Evolutionary conservation across 2,888 invertebrate species (phyloP).

Genomic region (Leuctra nigra): DNA sequence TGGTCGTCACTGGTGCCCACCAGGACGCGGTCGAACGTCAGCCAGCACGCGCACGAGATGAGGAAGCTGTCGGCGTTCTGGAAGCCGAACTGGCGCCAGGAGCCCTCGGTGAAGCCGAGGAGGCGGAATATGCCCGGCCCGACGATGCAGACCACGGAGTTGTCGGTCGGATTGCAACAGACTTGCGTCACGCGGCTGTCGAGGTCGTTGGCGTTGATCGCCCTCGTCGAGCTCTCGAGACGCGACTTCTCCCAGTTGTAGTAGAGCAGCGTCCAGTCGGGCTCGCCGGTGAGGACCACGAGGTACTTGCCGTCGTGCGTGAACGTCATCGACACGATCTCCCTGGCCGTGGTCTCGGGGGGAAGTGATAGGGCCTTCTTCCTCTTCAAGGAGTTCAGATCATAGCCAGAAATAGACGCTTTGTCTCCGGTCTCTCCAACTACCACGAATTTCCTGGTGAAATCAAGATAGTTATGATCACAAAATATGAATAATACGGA

Average conservation of each 20-base stretch:
- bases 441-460: constrained; percentile 60
- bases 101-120: constrained; percentile 67
- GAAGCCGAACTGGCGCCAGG: constrained; percentile 77
- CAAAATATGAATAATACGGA: not conserved
- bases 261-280: constrained; percentile 73
- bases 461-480: constrained; percentile 38
- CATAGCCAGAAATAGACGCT: constrained; percentile 64
- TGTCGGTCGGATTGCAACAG: constrained; percentile 59
- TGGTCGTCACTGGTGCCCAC: constrained; percentile 72
- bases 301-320: constrained; percentile 76
- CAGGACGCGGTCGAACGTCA: constrained; percentile 74
- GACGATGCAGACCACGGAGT: constrained; percentile 61
- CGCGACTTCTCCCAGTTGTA: constrained; percentile 79
- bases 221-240: constrained; percentile 65
- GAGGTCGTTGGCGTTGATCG: constrained; percentile 41
- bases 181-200: constrained; percentile 42
- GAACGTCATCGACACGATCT: constrained; percentile 67
- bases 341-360: constrained; percentile 49
- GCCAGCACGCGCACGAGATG: constrained; percentile 71
- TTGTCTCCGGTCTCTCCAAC: constrained; percentile 43
- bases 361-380: constrained; percentile 61
- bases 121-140: constrained; percentile 62
- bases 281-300: constrained; percentile 70
- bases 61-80: constrained; percentile 70
- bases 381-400: constrained; percentile 59